Evolutionary conservation across 2,888 invertebrate genomes (phyloP), one percentile per base, ranked within the genome.

Genomic region (Euplagia quadripunctaria): DNA sequence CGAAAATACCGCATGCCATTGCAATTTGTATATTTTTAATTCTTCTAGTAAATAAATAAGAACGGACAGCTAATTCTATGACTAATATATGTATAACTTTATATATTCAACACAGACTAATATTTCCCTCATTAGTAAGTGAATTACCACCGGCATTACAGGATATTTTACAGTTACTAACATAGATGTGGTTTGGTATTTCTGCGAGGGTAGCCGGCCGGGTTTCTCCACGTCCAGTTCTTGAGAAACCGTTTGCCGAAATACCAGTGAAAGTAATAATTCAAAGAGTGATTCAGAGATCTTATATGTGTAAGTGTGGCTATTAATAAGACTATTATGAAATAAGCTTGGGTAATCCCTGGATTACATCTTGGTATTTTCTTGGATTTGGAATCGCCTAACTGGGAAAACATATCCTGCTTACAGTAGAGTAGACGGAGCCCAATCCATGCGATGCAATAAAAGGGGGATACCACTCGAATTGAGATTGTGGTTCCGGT

Each of bases 181-280:
- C 55, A n/a, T 46, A 66, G 5, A 16, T 68, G 68, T 43, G 58
- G 68, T 68, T n/a, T 58, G 68, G 46, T 68, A 61, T 68, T 68
- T 68, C 43, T 58, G 46, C 31, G 17, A 41, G 51, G 31, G 52
- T 51, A 17, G 67, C 41, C 14, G 17, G 17, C 11, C 67, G 67
- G 68, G 68, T 55, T 55, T 68, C n/a, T n/a, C 55, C 55, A 42
- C 43, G n/a, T 31, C 65, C 20, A 31, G 31, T 11, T 49, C 41
- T 51, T 41, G 9, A 17, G 41, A 51, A 16, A 66, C 66, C 17
- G 41, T 17, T 51, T 41, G 41, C 51, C 20, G 16, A 51, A 66
- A 41, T 66, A 17, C 51, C 17, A 31, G 51, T 16, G 66, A 66
- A 41, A 17, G 66, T 11, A 31, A 51, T 11, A 31, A 41, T 51